Evolutionary conservation across 2,113 vertebrate species (phyloP).

Genomic region (Dasypus novemcinctus): DNA sequence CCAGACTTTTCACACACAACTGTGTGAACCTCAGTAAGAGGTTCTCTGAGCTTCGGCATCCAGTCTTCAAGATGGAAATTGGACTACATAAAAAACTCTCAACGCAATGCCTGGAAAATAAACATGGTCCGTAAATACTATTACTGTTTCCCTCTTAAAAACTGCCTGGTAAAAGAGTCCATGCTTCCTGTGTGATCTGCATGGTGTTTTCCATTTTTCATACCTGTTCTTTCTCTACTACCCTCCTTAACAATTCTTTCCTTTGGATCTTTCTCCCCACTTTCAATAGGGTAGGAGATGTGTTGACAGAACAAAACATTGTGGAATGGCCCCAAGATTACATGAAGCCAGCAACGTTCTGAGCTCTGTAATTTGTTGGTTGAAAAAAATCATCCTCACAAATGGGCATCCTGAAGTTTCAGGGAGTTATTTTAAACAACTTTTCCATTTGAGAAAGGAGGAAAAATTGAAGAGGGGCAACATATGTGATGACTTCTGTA

Average conservation of each 20-base stretch:
- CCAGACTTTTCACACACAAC: neutral
- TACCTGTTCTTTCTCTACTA: neutral
- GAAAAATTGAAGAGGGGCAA: neutral
- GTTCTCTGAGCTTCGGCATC: neutral
- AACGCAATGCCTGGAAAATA: neutral
- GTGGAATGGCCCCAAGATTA: neutral
- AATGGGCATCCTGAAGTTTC: neutral
- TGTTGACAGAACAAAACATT: neutral
- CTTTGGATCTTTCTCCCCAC: neutral
- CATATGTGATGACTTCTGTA: neutral
- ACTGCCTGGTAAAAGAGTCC: neutral
- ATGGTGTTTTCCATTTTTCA: neutral
- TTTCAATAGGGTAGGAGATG: neutral
- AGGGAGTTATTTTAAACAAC: neutral
- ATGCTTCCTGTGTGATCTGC: neutral
- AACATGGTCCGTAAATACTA: too few relatives aligned
- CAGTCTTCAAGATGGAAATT: neutral
- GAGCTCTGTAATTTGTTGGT: neutral
- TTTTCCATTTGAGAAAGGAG: constrained; percentile 1
- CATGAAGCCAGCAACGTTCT: neutral
- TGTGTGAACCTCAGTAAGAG: neutral
- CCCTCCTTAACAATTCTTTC: neutral
- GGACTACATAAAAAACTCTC: neutral
- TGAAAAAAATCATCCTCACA: neutral
- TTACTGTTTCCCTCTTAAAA: neutral